These are phyloP conservation scores for Alosa alosa DNA, from an alignment of 2,113 vertebrate species.

Conservation along the genomic window DNA sequence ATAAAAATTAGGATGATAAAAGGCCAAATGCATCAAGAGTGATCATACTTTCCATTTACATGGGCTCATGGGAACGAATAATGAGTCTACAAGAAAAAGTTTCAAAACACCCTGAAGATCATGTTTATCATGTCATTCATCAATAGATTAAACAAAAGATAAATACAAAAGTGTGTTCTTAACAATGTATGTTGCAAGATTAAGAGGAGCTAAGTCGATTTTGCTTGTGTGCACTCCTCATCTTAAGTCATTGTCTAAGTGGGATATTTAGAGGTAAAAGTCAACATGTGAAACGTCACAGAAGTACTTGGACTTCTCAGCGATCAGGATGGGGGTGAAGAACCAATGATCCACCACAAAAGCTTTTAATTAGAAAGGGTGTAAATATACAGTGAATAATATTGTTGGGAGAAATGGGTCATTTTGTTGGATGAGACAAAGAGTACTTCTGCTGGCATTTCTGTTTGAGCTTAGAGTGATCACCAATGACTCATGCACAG, in stretches of 20 bases:
- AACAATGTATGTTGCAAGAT: conserved; percentile 16
- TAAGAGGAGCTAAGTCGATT: conserved; percentile 20
- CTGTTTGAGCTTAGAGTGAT: background rate
- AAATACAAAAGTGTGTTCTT: conserved; percentile 29
- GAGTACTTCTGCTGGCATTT: background rate
- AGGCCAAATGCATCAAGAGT: background rate
- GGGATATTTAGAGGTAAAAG: background rate
- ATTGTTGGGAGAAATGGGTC: background rate
- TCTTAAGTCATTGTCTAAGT: background rate
- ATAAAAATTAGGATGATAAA: background rate
- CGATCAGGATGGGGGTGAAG: background rate
- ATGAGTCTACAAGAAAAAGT: background rate
- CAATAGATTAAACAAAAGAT: conserved; percentile 28
- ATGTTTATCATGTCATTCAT: conserved; percentile 19
- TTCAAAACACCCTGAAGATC: conserved; percentile 24
- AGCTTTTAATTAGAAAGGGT: background rate
- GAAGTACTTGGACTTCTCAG: no score
- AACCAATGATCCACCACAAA: background rate
- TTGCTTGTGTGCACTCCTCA: conserved; percentile 18
- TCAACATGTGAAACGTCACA: background rate
- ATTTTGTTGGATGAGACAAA: background rate
- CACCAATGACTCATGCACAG: background rate
- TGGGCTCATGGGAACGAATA: background rate
- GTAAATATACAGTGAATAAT: background rate
- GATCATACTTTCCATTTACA: background rate